Evolutionary conservation across 1,140 invertebrate genomes (phyloP).

Genomic region (Battus philenor): DNA sequence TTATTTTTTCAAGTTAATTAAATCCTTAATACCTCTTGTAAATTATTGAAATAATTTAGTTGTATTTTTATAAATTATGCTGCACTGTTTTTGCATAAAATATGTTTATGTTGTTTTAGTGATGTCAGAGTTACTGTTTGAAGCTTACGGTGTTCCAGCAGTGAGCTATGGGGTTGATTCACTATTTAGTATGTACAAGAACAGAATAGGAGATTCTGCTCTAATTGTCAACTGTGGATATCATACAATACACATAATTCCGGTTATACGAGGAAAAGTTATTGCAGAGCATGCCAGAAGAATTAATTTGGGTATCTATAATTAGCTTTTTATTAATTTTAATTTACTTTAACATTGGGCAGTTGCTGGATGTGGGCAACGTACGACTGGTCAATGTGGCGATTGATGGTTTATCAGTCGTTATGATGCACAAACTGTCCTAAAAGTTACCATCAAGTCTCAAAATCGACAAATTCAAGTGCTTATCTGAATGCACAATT

Average conservation of each 20-base stretch:
- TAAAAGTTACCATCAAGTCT: too few species aligned
- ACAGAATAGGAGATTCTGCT: constrained; percentile 80
- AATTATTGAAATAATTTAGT: constrained; percentile 12
- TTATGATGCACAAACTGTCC: too few species aligned
- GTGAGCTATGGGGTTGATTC: constrained; percentile 93
- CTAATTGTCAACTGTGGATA: constrained; percentile 92
- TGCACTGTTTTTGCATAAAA: too few species aligned
- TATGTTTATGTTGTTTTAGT: too few species aligned
- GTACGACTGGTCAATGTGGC: too few species aligned
- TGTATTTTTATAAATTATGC: neutral
- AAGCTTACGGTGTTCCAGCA: constrained; percentile 92
- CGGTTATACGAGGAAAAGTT: constrained; percentile 84
- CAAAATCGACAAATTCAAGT: too few species aligned
- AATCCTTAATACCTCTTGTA: too few species aligned
- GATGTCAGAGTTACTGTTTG: constrained; percentile 96
- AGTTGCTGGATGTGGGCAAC: too few species aligned
- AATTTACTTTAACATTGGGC: too few species aligned
- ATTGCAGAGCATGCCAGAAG: constrained; percentile 84
- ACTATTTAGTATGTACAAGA: constrained; percentile 86
- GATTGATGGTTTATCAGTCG: too few species aligned
- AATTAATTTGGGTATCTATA: constrained; percentile 84
- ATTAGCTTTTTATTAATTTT: neutral
- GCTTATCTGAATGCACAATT: too few species aligned
- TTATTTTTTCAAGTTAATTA: too few species aligned
- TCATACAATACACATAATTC: constrained; percentile 92